These are phyloP conservation scores for Ptychoptera albimana DNA, from an alignment of 2,888 invertebrate species.

Conservation along the genomic window DNA sequence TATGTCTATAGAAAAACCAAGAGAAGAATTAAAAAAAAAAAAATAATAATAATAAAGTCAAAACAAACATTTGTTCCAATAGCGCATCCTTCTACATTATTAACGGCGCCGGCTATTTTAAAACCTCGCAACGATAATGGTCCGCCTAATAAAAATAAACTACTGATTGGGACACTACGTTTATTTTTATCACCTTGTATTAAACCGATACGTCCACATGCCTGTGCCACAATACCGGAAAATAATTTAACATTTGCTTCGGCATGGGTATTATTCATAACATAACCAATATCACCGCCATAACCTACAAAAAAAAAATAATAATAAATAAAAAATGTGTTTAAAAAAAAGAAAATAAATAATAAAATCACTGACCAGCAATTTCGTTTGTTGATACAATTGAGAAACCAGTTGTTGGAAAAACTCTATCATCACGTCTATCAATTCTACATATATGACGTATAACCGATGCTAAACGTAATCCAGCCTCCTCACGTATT, in stretches of 20 bases:
- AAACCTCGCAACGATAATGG: slow-evolving; percentile 82
- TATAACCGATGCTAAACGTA: slow-evolving; percentile 74
- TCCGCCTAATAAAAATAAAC: slow-evolving; percentile 48
- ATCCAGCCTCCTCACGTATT: slow-evolving; percentile 70
- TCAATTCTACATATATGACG: slow-evolving; percentile 68
- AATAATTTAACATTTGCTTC: slow-evolving; percentile 53
- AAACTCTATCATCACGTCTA: slow-evolving; percentile 60
- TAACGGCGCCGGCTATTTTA: slow-evolving; percentile 71
- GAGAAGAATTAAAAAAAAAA: background rate
- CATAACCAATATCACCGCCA: slow-evolving; percentile 83
- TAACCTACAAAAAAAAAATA: too few relatives aligned
- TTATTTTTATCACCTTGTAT: slow-evolving; percentile 22
- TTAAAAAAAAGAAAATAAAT: background rate
- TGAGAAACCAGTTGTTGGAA: slow-evolving; percentile 59
- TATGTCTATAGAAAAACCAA: slow-evolving; percentile 38
- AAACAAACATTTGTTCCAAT: slow-evolving; percentile 43
- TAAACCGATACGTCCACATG: slow-evolving; percentile 25
- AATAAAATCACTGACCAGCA: slow-evolving; percentile 33
- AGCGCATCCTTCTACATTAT: slow-evolving; percentile 59
- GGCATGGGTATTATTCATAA: slow-evolving; percentile 62
- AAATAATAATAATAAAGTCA: slow-evolving; percentile 28
- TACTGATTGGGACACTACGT: slow-evolving; percentile 22
- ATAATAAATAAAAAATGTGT: too few relatives aligned
- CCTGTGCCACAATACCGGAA: slow-evolving; percentile 26
- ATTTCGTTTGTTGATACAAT: slow-evolving; percentile 65